A percentile compares a stretch with the other conserved stretches of the same genome.
These are phyloP conservation scores for Bibio marci DNA, from an alignment of 2,888 invertebrate species.

Conservation along the genomic window DNA sequence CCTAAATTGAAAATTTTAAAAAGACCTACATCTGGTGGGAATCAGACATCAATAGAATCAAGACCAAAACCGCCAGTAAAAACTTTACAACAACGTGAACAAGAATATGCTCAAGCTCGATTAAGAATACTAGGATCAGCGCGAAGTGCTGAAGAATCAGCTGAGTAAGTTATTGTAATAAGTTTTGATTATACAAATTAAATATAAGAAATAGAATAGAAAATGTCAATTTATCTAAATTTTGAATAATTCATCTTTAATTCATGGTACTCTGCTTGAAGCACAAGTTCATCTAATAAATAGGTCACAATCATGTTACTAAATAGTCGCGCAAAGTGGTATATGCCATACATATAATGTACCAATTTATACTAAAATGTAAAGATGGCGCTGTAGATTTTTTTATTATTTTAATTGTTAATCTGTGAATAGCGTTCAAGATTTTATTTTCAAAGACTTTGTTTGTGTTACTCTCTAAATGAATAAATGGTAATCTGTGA, in stretches of 20 bases:
- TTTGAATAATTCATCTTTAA: background rate
- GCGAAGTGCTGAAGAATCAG: constrained; percentile 57
- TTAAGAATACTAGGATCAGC: constrained; percentile 79
- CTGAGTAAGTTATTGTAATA: constrained; percentile 33
- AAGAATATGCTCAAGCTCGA: constrained; percentile 85
- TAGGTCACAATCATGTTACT: no score
- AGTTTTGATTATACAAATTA: constrained; percentile 27
- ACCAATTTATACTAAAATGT: no score
- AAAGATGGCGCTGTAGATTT: no score
- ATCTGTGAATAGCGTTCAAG: no score
- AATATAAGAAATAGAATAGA: background rate
- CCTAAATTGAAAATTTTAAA: constrained; percentile 74
- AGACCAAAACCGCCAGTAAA: constrained; percentile 62
- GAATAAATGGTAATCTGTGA: no score
- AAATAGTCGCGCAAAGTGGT: background rate
- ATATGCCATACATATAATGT: no score
- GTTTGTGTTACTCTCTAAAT: no score
- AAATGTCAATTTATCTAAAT: background rate
- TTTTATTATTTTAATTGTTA: no score
- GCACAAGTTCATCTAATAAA: no score
- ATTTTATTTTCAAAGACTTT: no score
- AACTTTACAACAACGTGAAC: constrained; percentile 75
- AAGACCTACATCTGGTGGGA: constrained; percentile 40
- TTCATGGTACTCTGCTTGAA: background rate
- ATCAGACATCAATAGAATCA: constrained; percentile 45